Percentiles rank a stretch among this genome's conserved stretches.
These are phyloP conservation scores for Apamea epomidion DNA, from an alignment of 2,888 invertebrate genomes.

Conservation along the genomic window DNA sequence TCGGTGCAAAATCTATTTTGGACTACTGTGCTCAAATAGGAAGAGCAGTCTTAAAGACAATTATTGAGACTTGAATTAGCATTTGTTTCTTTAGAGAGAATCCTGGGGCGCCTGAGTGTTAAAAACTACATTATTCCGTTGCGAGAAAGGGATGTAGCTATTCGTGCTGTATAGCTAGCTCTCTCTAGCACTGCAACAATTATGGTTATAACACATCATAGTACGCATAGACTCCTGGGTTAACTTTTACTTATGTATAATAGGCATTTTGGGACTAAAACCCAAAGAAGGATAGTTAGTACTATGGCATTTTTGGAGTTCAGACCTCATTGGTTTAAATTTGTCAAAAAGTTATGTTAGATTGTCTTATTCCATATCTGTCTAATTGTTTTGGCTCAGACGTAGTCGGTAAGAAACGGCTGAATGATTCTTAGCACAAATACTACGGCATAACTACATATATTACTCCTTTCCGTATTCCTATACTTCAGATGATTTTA, in stretches of 20 bases:
- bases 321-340: constrained; percentile 15
- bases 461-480: neutral
- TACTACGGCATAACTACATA: constrained; percentile 1
- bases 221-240: neutral
- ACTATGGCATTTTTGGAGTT: constrained; percentile 6
- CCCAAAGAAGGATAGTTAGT: neutral
- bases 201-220: neutral
- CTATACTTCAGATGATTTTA: neutral
- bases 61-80: constrained; percentile 45
- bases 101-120: neutral
- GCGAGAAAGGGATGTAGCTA: neutral
- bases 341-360: constrained; percentile 12
- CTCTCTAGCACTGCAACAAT: neutral
- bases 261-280: constrained; percentile 1
- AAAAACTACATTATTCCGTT: neutral
- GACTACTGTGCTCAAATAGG: constrained; percentile 54
- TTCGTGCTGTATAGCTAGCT: neutral
- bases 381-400: neutral
- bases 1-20: constrained; percentile 43
- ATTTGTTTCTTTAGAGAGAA: constrained; percentile 1
- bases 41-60: constrained; percentile 43
- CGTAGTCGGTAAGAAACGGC: neutral
- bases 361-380: neutral
- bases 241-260: neutral
- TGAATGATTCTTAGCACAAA: neutral